Evolutionary conservation across 2,888 invertebrate genomes (phyloP), one percentile per base, ranked within the genome.

Genomic region (Glaucopsyche alexis): DNA sequence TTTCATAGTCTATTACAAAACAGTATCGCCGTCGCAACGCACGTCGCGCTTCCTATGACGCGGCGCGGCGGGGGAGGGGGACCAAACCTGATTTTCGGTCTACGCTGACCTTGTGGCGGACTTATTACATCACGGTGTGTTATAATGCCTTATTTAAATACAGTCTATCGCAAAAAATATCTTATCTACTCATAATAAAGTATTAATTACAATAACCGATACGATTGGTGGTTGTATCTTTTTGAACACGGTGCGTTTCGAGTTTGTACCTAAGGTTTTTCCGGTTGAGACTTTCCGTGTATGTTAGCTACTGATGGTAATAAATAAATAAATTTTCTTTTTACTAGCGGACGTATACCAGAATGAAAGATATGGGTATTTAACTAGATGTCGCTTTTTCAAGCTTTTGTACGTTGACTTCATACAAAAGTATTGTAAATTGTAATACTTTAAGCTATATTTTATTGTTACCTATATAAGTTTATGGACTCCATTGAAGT

Each of bases 11-110:
- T 40, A 7, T 66, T 16, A 47, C 16, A 74, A 74, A 79, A 81
- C 13, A 14, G 47, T 38, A n/a, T 47, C 52, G 75, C 79, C 72
- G 71, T 40, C 38, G 7, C 64, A 71, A 78, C 78, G 77, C 60
- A 77, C 79, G 82, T 83, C 82, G 75, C 83, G 85, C 84, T 84
- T 86, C 80, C 84, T 83, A 83, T 84, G 86, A 87, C 87, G 85
- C 83, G 83, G 84, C 84, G 82, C 83, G 77, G 81, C 81, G 83
- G 79, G 77, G 78, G 80, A 76, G 81, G 83, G 82, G 81, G 76
- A 77, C 80, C 82, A 91, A 93, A 91, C 93, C 90, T 90, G 91
- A 91, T 91, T 91, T 92, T 91, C 87, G 92, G 91, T 91, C 90
- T 91, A 91, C 87, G 84, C 83, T 91, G 93, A 93, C 93, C 93